These are phyloP conservation scores for Pomatorhinus ruficollis DNA, from an alignment of 2,113 vertebrate species.

Conservation along the genomic window DNA sequence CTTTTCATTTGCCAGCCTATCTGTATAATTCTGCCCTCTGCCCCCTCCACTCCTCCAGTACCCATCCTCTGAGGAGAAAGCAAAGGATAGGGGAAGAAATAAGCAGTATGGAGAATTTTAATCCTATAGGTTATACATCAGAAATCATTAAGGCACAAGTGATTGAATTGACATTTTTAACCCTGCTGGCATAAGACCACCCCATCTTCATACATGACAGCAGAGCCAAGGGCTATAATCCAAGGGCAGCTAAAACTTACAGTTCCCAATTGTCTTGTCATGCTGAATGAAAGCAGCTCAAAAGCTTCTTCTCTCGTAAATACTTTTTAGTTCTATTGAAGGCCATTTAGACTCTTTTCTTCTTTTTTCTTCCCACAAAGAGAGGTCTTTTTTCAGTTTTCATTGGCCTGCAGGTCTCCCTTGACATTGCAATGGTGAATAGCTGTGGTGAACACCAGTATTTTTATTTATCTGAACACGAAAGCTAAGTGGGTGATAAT, in stretches of 20 bases:
- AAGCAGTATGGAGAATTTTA: neutral
- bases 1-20: neutral
- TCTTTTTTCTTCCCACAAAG: neutral
- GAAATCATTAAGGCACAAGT: neutral
- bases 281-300: neutral
- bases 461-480: neutral
- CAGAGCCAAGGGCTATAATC: neutral
- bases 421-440: neutral
- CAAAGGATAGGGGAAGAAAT: neutral
- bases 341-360: neutral
- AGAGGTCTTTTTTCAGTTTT: neutral
- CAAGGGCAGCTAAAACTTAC: neutral
- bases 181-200: neutral
- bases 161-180: neutral
- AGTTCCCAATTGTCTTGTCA: neutral
- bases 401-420: neutral
- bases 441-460: neutral
- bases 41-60: accelerated
- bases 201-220: neutral
- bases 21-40: neutral
- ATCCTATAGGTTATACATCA: neutral
- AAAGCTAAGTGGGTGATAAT: neutral
- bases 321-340: neutral
- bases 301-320: neutral
- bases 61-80: neutral